Evolutionary conservation across 2,797 vertebrate genomes (phyloP), one percentile per base, ranked within the genome.

Genomic region (Staurois parvus): DNA sequence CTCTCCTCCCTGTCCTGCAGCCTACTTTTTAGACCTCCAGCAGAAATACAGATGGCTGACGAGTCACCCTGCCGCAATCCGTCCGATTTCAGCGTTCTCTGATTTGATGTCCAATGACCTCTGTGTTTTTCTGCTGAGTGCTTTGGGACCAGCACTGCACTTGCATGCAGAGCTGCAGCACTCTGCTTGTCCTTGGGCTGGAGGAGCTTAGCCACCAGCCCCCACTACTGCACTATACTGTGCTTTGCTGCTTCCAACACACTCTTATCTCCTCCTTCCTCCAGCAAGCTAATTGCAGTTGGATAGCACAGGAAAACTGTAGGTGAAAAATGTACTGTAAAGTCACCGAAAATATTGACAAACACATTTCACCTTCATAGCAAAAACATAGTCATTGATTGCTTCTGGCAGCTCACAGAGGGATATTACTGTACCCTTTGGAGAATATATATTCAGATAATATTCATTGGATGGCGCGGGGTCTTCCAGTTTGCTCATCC

Each of bases 121-220:
- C n/a, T 73, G 24, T 73, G 34, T 21, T 40, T 37, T 40, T 42
- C n/a, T 72, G 15, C 69, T 19, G 6, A 69, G 6, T 34, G 17
- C 0, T 69, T 19, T 69, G 17, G 30, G 30, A 29, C 34, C 11
- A 70, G 21, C 21, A 24, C 68, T 70, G 69, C 69, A 72, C 34
- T 10, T 19, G 34, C 32, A 8, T 17, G 72, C n/a, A n/a, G n/a
- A n/a, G 76, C 64, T 72, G 78, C 78, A 70, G 78, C 67, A 70
- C 9, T 69, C 28, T n/a, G 62, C 76, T 40, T 69, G 78, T 69
- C 66, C 77, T 79, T 28, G 10, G 15, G 77, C 66, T 52, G 29
- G 37, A 17, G 1, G 30, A 48, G n/a, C 40, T 66, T 7, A n/a
- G 21, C 40, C 29, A 56, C 19, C 62, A 77, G 34, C 77, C 64